phyloP scores from a whole-genome alignment of 2,888 invertebrate species.

The Nudaria mundana region DNA sequence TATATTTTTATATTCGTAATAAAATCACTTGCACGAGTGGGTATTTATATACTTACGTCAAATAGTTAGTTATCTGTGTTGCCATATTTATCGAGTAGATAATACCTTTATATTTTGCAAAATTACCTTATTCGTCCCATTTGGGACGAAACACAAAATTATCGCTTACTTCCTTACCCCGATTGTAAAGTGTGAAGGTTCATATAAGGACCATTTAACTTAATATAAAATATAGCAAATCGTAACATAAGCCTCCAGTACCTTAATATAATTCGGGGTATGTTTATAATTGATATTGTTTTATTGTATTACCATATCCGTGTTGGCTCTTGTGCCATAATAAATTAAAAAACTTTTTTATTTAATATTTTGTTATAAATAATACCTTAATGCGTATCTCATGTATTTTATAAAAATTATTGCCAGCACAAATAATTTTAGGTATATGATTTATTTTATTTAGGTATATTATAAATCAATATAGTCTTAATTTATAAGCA shows the following conservation, averaged over 20 bases:
- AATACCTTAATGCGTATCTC: conserved; percentile 5
- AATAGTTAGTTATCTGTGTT: no score
- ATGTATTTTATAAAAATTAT: conserved; percentile 9
- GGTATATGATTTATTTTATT: conserved; percentile 3
- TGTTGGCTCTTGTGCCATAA: conserved; percentile 35
- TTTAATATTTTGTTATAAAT: conserved; percentile 21
- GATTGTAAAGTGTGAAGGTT: no score
- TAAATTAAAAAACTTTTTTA: conserved; percentile 22
- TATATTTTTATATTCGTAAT: conserved; percentile 11
- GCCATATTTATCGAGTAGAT: no score
- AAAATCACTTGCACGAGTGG: conserved; percentile 14
- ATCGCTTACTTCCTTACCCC: no score
- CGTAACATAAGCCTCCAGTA: no score
- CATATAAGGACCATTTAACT: no score
- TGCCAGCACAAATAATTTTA: conserved; percentile 14
- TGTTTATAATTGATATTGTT: conserved; percentile 12
- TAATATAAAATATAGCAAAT: no score
- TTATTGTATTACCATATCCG: conserved; percentile 21
- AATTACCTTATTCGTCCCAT: no score
- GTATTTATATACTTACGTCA: conserved; percentile 11
- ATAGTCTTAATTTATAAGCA: no score
- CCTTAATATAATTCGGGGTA: not conserved
- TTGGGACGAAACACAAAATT: no score
- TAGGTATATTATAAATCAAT: no score
- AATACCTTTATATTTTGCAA: no score